A percentile compares a stretch with the other conserved stretches of the same genome.
These are phyloP conservation scores for Bombyx huttoni DNA, from an alignment of 2,888 invertebrate species.

Conservation along the genomic window DNA sequence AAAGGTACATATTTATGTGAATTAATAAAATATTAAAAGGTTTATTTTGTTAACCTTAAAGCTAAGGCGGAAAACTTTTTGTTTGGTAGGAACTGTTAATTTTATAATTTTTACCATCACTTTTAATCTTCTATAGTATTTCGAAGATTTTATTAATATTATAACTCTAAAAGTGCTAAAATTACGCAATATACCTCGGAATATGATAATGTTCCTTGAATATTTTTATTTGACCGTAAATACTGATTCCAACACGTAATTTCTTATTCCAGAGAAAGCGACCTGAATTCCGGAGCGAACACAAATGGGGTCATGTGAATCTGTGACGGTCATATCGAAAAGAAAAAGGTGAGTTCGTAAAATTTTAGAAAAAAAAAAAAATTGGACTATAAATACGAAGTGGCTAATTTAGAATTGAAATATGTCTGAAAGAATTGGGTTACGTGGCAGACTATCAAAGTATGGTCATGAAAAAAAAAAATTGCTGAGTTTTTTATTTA, in stretches of 20 bases:
- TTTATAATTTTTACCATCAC: neutral
- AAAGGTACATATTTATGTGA: slow-evolving; percentile 1
- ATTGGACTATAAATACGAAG: neutral
- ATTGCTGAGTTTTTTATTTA: too few species aligned
- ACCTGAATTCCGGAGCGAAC: neutral
- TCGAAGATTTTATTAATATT: neutral
- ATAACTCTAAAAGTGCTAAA: neutral
- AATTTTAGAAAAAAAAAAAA: neutral
- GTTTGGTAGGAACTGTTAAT: neutral
- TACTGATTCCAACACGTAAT: neutral
- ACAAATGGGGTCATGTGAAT: neutral
- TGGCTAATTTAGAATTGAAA: neutral
- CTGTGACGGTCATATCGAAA: neutral
- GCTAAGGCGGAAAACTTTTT: neutral
- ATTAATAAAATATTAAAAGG: neutral
- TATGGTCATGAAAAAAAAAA: too few species aligned
- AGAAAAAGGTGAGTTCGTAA: neutral
- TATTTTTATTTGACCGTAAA: neutral
- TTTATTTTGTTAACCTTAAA: neutral
- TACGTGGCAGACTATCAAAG: too few species aligned
- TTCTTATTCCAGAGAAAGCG: neutral
- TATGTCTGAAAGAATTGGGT: neutral
- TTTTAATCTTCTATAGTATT: neutral
- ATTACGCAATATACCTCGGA: neutral
- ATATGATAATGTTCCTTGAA: neutral